Conservation (phyloP, 2,113 vertebrate species). For the Alectura lathami region DNA sequence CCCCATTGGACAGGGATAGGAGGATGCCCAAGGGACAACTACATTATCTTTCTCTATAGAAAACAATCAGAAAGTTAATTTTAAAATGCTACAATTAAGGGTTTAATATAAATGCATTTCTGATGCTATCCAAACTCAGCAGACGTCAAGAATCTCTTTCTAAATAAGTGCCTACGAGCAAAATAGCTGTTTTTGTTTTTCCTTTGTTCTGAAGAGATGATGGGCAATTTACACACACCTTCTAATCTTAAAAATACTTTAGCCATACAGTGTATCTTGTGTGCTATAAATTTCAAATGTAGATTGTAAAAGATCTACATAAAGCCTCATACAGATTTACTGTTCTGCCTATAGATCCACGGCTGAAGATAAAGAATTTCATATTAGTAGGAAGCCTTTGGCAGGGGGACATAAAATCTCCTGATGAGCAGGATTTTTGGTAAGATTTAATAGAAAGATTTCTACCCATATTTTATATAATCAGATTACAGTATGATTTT, state of each 20-base stretch:
- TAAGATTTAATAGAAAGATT: neutral
- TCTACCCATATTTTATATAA: constrained; percentile 31
- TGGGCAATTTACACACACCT: neutral
- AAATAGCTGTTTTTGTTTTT: neutral
- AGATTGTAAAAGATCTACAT: neutral
- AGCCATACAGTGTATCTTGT: neutral
- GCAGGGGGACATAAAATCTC: neutral
- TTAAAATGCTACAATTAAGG: constrained; percentile 28
- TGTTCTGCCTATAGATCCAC: neutral
- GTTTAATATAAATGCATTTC: constrained; percentile 4
- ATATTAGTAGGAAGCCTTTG: neutral
- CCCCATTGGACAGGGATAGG: neutral
- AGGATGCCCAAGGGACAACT: neutral
- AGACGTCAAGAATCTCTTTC: constrained; percentile 9
- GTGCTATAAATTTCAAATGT: neutral
- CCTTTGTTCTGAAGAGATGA: neutral
- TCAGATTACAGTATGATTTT: constrained; percentile 39
- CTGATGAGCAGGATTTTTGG: neutral
- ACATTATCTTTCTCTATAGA: neutral
- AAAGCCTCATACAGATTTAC: neutral
- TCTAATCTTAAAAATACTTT: neutral
- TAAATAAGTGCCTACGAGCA: neutral
- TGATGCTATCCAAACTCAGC: neutral
- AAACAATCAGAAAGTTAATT: constrained; percentile 28
- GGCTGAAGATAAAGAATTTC: neutral